Percentiles rank a stretch among this genome's conserved stretches.
phyloP scores from a whole-genome alignment of 1,140 invertebrate species.

The Trypoxylus dichotomus region DNA sequence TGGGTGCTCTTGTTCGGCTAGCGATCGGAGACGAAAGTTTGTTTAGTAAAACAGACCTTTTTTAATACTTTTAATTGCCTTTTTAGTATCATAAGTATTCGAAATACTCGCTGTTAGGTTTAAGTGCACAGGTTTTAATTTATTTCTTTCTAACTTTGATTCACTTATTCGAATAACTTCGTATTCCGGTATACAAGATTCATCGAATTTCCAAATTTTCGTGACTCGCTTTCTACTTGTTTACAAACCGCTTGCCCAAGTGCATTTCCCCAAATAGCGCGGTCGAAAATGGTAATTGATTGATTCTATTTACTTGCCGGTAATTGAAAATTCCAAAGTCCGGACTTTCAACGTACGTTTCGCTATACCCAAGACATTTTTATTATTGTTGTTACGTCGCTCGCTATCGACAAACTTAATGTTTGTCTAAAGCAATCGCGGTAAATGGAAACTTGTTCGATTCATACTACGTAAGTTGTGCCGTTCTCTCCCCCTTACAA shows the following conservation, averaged over 20 bases:
- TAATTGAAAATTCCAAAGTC: conserved; percentile 16
- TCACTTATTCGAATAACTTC: neutral
- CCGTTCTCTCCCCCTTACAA: neutral
- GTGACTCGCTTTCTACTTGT: conserved; percentile 1
- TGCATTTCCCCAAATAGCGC: conserved; percentile 14
- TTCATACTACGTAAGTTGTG: neutral
- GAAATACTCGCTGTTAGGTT: too few relatives aligned
- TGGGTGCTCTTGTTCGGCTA: too few relatives aligned
- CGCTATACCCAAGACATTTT: neutral
- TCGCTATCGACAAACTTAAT: neutral
- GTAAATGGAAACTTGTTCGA: neutral
- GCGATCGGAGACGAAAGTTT: too few relatives aligned
- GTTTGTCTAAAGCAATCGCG: neutral
- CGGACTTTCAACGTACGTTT: neutral
- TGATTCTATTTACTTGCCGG: conserved; percentile 27
- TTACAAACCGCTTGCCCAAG: neutral
- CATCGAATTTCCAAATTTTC: conserved; percentile 6
- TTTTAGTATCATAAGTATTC: too few relatives aligned
- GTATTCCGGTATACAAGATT: neutral
- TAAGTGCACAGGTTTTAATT: neutral
- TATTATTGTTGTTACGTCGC: neutral
- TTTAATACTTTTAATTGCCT: too few relatives aligned
- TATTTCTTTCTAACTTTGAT: too few relatives aligned
- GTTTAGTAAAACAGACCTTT: too few relatives aligned
- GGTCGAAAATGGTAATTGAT: conserved; percentile 19